Percentiles rank a stretch among this genome's conserved stretches.
Conservation (phyloP, 2,888 invertebrate genomes). For the Odontothrips loti region DNA sequence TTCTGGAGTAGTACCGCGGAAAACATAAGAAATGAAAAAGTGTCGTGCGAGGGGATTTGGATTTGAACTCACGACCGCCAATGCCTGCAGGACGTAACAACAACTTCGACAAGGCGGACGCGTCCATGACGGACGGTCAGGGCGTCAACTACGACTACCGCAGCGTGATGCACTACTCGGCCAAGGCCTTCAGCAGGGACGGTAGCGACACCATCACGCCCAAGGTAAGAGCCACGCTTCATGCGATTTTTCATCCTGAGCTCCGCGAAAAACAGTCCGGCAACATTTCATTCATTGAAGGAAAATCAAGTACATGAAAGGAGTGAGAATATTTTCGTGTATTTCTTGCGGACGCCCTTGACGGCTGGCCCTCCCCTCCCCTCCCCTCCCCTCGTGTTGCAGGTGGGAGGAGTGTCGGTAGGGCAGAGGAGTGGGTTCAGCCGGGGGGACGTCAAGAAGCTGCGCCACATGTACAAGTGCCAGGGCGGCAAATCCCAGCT, state of each 20-base stretch:
- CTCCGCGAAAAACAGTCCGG: too few relatives aligned
- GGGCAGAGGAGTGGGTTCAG: slow-evolving; percentile 75
- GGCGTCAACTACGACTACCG: slow-evolving; percentile 72
- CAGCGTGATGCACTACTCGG: slow-evolving; percentile 80
- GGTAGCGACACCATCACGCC: slow-evolving; percentile 66
- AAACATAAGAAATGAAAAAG: too few relatives aligned
- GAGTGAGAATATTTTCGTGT: too few relatives aligned
- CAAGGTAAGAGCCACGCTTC: slow-evolving; percentile 51
- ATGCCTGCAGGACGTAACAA: slow-evolving; percentile 53
- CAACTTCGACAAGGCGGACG: slow-evolving; percentile 66
- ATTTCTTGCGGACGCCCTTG: too few relatives aligned
- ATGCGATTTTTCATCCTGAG: too few relatives aligned
- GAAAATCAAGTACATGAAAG: too few relatives aligned
- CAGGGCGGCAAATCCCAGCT: slow-evolving; percentile 37
- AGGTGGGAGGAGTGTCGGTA: slow-evolving; percentile 44
- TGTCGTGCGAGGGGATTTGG: too few relatives aligned
- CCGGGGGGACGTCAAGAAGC: slow-evolving; percentile 63
- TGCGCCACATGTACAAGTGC: slow-evolving; percentile 73
- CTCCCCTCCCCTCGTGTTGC: not conserved
- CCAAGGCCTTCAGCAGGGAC: slow-evolving; percentile 70
- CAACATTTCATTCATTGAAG: too few relatives aligned
- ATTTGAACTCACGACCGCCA: not conserved
- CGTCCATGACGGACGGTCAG: slow-evolving; percentile 56
- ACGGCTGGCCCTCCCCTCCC: not conserved
- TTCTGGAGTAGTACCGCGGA: not conserved